These are phyloP conservation scores for Strongylocentrotus purpuratus DNA, from an alignment of 35 echinoderm and acorn worm genomes.

Conservation along the genomic window DNA sequence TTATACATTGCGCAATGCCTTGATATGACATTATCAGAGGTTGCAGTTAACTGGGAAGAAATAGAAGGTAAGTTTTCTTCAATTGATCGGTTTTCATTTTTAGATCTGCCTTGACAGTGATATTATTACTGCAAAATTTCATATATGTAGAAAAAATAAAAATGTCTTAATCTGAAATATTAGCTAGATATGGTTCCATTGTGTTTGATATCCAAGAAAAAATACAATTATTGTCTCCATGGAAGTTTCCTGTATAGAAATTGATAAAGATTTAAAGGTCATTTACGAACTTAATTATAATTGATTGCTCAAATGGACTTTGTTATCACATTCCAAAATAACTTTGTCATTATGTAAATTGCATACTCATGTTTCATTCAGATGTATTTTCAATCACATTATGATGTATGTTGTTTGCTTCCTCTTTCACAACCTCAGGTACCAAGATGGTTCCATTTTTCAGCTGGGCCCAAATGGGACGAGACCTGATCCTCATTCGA, in stretches of 20 bases:
- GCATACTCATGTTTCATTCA: neutral
- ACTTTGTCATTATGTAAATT: neutral
- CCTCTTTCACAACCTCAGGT: slow-evolving; percentile 31
- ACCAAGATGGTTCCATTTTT: slow-evolving; percentile 93
- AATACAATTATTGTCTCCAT: no score
- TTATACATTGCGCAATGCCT: slow-evolving; percentile 88
- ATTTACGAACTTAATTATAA: neutral
- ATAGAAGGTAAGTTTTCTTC: slow-evolving; percentile 80
- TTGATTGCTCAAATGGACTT: neutral
- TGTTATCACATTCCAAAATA: neutral
- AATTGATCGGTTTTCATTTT: neutral
- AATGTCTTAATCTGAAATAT: no score
- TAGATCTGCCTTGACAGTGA: neutral
- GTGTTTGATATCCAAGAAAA: no score
- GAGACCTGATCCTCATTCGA: slow-evolving; percentile 87
- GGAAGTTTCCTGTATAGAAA: neutral
- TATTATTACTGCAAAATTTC: no score
- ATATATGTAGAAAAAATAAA: no score
- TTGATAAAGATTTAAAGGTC: neutral
- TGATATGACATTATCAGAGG: slow-evolving; percentile 89
- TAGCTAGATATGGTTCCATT: no score
- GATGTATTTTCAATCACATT: no score
- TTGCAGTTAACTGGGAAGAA: slow-evolving; percentile 97
- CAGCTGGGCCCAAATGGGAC: slow-evolving; percentile 98
- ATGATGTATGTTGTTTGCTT: neutral